Percentiles rank a stretch among this genome's conserved stretches.
Conservation (phyloP, 2,113 vertebrate genomes). For the Anas platyrhynchos region DNA sequence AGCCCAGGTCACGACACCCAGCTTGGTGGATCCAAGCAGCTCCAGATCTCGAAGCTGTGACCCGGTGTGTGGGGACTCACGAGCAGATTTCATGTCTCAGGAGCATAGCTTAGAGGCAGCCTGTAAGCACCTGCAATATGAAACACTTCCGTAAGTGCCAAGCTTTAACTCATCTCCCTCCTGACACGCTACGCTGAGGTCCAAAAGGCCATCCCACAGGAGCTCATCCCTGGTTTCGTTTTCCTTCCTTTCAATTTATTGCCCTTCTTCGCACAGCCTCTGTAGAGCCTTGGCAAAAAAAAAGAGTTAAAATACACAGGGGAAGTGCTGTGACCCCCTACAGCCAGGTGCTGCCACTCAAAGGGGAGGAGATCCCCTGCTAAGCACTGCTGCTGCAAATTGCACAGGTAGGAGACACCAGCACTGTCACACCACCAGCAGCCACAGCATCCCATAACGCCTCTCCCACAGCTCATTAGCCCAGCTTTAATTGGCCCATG, state of each 20-base stretch:
- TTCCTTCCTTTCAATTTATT: not conserved
- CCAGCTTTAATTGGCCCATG: fast-evolving
- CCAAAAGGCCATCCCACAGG: no score
- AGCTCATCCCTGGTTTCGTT: not conserved
- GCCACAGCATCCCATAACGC: no score
- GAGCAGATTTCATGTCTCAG: not conserved
- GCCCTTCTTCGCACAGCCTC: not conserved
- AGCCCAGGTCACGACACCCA: not conserved
- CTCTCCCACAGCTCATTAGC: no score
- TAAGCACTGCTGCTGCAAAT: not conserved
- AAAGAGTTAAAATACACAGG: not conserved
- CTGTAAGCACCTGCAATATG: not conserved
- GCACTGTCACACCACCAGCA: not conserved
- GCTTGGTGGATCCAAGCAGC: fast-evolving
- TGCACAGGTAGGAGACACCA: fast-evolving
- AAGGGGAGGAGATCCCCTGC: not conserved
- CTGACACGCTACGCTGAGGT: not conserved
- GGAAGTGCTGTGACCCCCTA: fast-evolving
- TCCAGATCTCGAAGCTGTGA: not conserved
- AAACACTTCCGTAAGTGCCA: not conserved
- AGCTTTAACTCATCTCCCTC: not conserved
- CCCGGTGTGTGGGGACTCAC: fast-evolving
- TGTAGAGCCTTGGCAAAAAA: not conserved
- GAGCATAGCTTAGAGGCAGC: not conserved
- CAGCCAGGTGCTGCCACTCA: not conserved